Base-by-base conservation (phyloP, 2,797 vertebrate species). In the Caiman crocodilus region DNA sequence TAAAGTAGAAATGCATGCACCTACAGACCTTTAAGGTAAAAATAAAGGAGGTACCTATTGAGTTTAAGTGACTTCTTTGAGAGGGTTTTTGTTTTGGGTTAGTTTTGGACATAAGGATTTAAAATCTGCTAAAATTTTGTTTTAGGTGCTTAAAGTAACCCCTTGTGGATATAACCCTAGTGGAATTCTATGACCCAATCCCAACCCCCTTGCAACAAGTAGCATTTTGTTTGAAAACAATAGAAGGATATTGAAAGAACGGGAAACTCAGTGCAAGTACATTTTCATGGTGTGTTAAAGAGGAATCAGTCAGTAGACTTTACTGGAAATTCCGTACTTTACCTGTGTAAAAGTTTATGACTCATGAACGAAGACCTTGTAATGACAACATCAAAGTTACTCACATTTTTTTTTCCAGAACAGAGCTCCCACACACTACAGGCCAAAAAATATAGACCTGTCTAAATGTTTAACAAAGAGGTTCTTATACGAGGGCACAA, bases 401-500 rank as follows among this genome's bases (percentile, higher is more conserved):
- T 88, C 15, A 9, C n/a, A 28, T 9, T n/a, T n/a, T 23, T 23
- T 30, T 64, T 82, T 56, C 67, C 67, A 21, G 76, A 88, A 84
- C 42, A 95, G 64, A 88, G 79, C 2, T 77, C 9, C 5, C 55
- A 8, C 67, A 18, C 60, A 87, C 35, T 64, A 69, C 21, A 78
- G 83, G 42, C 20, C 42, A 91, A 95, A 90, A 94, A 10, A 32
- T 59, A 30, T 59, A 76, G 74, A 63, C 32, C 13, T 60, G 4
- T 79, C n/a, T 94, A 59, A 76, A 56, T 58, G 6, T 82, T 90
- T 89, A 91, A 90, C 57, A 77, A 77, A n/a, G 61, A 89, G 7
- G 6, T 93, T 93, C 60, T 82, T 94, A 59, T 76, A 63, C 63
- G 95, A 80, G 30, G 75, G 28, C 14, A 81, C 71, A 94, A 60